Evolutionary conservation across 2,113 vertebrate genomes (phyloP).

Genomic region (Mormyrus lacerda): DNA sequence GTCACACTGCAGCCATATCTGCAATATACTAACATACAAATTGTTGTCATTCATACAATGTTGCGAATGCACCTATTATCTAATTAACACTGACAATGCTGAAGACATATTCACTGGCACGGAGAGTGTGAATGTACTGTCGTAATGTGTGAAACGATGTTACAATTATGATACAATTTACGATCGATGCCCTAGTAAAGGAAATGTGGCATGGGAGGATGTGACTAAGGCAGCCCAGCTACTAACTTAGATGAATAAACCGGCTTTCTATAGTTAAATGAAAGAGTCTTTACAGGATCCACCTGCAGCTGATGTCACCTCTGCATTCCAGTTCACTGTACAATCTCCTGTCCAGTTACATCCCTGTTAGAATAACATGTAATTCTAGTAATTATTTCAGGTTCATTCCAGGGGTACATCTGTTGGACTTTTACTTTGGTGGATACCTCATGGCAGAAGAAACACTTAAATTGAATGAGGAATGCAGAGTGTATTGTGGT

Average conservation of each 20-base stretch:
- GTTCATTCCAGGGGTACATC: background rate
- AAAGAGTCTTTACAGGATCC: background rate
- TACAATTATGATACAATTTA: background rate
- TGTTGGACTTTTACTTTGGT: background rate
- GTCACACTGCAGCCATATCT: background rate
- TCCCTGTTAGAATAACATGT: background rate
- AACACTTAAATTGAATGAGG: background rate
- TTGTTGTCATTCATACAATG: background rate
- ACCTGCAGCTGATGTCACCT: background rate
- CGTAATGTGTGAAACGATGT: background rate
- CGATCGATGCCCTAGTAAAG: background rate
- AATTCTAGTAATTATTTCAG: background rate
- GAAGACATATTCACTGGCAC: background rate
- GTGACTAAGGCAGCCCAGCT: background rate
- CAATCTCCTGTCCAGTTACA: background rate
- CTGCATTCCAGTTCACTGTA: background rate
- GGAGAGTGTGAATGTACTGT: background rate
- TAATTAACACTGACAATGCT: background rate
- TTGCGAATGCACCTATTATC: background rate
- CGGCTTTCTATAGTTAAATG: background rate
- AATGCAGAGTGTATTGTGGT: background rate
- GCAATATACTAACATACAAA: background rate
- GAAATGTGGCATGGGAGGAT: background rate
- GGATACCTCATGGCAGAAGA: background rate
- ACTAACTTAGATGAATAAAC: background rate